Evolutionary conservation across 1,140 invertebrate species (phyloP), one percentile per base, ranked within the genome.

Genomic region (Pseudachorutes palmiensis): DNA sequence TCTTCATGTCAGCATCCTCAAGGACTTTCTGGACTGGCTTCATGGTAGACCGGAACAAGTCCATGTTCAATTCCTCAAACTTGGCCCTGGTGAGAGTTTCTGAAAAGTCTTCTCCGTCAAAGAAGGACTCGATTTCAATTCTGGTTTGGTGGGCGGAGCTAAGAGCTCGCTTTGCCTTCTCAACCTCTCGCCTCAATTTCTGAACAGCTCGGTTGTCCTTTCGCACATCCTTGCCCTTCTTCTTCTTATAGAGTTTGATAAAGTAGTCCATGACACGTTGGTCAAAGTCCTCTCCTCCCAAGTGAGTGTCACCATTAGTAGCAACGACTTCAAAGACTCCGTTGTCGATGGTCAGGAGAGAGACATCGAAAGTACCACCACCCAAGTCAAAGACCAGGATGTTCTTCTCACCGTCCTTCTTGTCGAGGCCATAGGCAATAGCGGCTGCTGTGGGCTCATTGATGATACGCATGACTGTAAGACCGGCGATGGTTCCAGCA

Each of bases 401-500:
- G 76, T 99, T 99, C 81, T 97, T 97, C 79, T 99, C 97, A 58
- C 96, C 95, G 69, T 97, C 94, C 78, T 95, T 97, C 81, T 99
- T 99, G 82, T 99, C 97, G 70, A 99, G 83, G 81, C 97, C 97
- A 76, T 99, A 99, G 68, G 97, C 97, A 81, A 99, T 98, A 68
- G 97, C 97, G 63, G 97, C 97, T 2, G 97, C 97, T 31, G 97
- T 99, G n/a, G 97, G 97, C 79, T 99, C 97, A 78, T 99, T 99
- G 77, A 99, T 99, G 75, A 99, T 99, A 80, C 97, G 87, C 92
- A 99, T 95, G 1, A 99, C 96, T 74, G 90, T 89, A 51, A 99
- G 83, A 72, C 96, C 74, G n/a, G 73, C 73, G 74, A 92, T 92
- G 16, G 85, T 85, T 74, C 90, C 90, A 68, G 91, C 90, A 79